A percentile compares a stretch with the other conserved stretches of the same genome.
Conservation (phyloP, 2,888 invertebrate genomes). For the Drosophila tanythrix region DNA sequence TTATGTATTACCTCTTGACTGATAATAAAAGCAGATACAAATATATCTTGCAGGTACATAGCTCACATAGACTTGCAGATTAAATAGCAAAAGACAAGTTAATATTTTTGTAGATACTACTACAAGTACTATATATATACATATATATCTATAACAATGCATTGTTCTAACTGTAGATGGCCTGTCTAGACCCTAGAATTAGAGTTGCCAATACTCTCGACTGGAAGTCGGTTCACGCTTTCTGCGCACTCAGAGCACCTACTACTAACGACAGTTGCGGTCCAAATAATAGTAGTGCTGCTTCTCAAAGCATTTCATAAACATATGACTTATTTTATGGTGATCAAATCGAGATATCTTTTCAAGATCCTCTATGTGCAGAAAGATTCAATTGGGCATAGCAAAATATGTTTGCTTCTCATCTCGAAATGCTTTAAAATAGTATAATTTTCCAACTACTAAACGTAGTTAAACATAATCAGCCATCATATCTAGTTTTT, state of each 20-base stretch:
- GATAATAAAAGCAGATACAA: not conserved
- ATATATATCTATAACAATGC: not conserved
- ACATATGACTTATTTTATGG: not conserved
- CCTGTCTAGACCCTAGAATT: not conserved
- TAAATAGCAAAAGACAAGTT: not conserved
- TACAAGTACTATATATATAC: not conserved
- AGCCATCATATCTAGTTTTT: not conserved
- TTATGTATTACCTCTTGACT: not conserved
- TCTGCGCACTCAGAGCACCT: slow-evolving; percentile 37
- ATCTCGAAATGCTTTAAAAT: not conserved
- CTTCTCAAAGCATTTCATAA: not conserved
- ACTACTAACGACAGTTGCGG: not conserved
- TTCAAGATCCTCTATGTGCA: not conserved
- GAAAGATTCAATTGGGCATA: not conserved
- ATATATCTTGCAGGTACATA: not conserved
- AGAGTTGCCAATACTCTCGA: not conserved
- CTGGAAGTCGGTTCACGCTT: slow-evolving; percentile 36
- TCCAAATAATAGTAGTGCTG: not conserved
- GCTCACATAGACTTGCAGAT: not conserved
- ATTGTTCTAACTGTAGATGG: slow-evolving; percentile 30
- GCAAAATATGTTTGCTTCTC: not conserved
- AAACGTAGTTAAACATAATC: too few relatives aligned
- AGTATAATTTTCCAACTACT: not conserved
- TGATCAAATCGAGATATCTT: not conserved
- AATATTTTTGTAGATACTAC: not conserved